Percentiles rank a stretch among this genome's conserved stretches.
phyloP scores from a whole-genome alignment of 2,888 invertebrate species.

The Caenorhabditis japonica region DNA sequence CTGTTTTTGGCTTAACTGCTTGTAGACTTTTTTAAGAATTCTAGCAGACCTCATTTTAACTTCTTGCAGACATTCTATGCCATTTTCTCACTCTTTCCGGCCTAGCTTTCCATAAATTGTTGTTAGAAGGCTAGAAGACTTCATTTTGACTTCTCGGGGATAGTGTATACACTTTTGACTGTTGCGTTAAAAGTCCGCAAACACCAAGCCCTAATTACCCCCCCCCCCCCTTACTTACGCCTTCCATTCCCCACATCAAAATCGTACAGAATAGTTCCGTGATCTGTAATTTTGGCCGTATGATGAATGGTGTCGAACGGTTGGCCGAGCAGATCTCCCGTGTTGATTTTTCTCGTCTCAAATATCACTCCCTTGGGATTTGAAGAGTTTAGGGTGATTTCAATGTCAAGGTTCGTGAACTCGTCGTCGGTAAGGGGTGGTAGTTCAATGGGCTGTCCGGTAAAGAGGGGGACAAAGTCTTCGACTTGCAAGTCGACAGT shows the following conservation, averaged over 20 bases:
- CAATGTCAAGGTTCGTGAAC: slow-evolving; percentile 61
- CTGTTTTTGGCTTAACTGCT: too few species aligned
- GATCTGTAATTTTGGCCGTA: slow-evolving; percentile 42
- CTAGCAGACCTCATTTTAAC: too few species aligned
- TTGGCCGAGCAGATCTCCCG: slow-evolving; percentile 31
- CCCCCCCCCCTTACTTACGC: slow-evolving; percentile 56
- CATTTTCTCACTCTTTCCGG: too few species aligned
- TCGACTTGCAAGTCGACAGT: slow-evolving; percentile 66
- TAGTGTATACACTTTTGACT: too few species aligned
- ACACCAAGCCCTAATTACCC: too few species aligned
- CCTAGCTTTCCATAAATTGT: too few species aligned
- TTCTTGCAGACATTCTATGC: too few species aligned
- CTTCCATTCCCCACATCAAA: slow-evolving; percentile 69
- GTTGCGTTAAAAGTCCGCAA: too few species aligned
- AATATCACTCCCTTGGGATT: slow-evolving; percentile 55
- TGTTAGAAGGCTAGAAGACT: too few species aligned
- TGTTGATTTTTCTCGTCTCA: slow-evolving; percentile 31
- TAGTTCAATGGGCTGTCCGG: slow-evolving; percentile 67
- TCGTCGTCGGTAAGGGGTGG: slow-evolving; percentile 65
- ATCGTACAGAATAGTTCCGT: slow-evolving; percentile 67
- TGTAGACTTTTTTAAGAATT: too few species aligned
- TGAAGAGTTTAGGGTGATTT: slow-evolving; percentile 62
- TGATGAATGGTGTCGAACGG: slow-evolving; percentile 43
- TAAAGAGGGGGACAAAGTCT: slow-evolving; percentile 70
- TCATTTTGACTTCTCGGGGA: background rate